Base-by-base conservation (phyloP, 2,113 vertebrate genomes). In the Lasiurus cinereus region DNA sequence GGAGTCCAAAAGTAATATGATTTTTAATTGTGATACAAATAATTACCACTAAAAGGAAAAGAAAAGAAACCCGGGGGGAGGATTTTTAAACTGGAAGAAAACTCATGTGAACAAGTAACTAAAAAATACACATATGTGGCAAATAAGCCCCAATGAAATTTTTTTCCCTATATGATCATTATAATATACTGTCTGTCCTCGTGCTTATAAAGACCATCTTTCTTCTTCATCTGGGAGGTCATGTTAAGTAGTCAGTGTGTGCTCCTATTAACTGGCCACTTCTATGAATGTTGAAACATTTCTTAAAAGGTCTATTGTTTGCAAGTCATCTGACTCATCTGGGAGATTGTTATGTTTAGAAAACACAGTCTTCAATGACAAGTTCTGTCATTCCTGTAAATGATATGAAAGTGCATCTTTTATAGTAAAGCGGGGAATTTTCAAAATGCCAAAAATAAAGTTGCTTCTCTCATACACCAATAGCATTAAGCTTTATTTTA, bases 281-380 rank as follows among this genome's bases (percentile, higher is more conserved):
- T 94, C 50, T n/a, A n/a, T 78, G 62, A 88, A 54, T 43, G 46
- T 52, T 56, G 59, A 92, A 96, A 76, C 67, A 24, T 88, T 93
- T 89, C n/a, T 96, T 94, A 83, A 96, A 91, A 93, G 69, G 43
- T 74, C 46, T 70, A 0, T 91, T 96, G 91, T 92, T 95, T 77
- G 54, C 18, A 43, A 67, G 33, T 76, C 66, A 77, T 94, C 80
- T 91, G 66, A 95, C 43, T 36, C 73, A 94, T 77, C 66, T 90
- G 84, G 76, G 87, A 79, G 88, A 80, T 72, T 27, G 50, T 76
- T 54, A 16, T 73, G 36, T 91, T 90, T 91, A 77, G 54, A 93
- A 86, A 83, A 95, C 22, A 85, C 22, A 85, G 64, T 27, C 29
- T 82, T 86, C 12, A 72, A 0, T 96, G 59, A 48, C 36, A 64